Conservation (phyloP, 2,113 vertebrate species). For the Dicrurus megarhynchus region DNA sequence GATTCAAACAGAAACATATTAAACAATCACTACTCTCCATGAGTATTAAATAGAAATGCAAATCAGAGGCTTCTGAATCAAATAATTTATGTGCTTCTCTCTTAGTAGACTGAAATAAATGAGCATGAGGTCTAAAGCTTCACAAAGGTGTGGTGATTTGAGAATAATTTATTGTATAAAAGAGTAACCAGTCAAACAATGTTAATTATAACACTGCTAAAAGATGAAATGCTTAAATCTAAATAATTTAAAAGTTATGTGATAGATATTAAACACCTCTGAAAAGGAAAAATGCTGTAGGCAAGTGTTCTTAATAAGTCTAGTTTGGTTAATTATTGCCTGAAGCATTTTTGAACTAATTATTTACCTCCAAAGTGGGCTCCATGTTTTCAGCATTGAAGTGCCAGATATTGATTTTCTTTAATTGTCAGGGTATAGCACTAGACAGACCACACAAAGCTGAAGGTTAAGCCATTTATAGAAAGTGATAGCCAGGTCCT, state of each 20-base stretch:
- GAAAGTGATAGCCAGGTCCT: slow-evolving; percentile 7
- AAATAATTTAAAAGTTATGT: slow-evolving; percentile 48
- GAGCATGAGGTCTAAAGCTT: neutral
- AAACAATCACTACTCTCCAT: neutral
- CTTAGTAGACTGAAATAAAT: neutral
- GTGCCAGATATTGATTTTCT: slow-evolving; percentile 52
- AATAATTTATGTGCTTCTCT: neutral
- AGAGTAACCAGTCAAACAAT: slow-evolving; percentile 4
- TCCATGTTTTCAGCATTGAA: slow-evolving; percentile 22
- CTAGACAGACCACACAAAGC: slow-evolving; percentile 16
- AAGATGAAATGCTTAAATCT: slow-evolving; percentile 25
- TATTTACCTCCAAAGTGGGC: slow-evolving; percentile 10
- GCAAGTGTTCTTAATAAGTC: slow-evolving; percentile 33
- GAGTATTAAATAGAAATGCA: neutral
- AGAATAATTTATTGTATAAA: slow-evolving; percentile 12
- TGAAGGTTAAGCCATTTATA: slow-evolving; percentile 60
- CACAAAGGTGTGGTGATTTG: neutral
- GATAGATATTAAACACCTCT: slow-evolving; percentile 49
- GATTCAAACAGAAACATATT: neutral
- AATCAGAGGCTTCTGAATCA: neutral
- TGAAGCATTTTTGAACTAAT: slow-evolving; percentile 55
- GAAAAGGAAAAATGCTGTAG: slow-evolving; percentile 55
- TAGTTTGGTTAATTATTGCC: slow-evolving; percentile 59
- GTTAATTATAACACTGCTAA: slow-evolving; percentile 41
- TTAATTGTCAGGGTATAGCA: slow-evolving; percentile 12